These are phyloP conservation scores for Isichthys henryi DNA, from an alignment of 2,113 vertebrate genomes.

Conservation along the genomic window DNA sequence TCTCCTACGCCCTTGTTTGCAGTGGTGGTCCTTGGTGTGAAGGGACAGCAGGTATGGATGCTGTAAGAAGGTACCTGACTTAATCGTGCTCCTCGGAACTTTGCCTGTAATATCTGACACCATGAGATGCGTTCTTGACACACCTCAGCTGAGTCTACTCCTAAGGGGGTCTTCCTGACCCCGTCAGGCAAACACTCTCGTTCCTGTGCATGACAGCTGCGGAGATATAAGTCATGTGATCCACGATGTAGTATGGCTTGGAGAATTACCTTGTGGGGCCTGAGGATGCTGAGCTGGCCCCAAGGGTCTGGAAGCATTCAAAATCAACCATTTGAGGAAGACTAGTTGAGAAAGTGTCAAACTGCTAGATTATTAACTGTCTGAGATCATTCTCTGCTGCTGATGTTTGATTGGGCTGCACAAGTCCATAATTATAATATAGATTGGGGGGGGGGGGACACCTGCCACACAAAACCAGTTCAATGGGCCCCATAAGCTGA, in stretches of 20 bases:
- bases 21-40: neutral
- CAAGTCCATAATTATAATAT: neutral
- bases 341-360: neutral
- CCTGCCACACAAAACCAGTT: neutral
- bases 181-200: neutral
- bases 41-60: neutral
- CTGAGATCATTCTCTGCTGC: neutral
- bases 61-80: neutral
- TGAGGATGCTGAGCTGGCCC: neutral
- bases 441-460: too few relatives aligned
- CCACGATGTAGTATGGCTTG: neutral
- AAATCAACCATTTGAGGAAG: neutral
- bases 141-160: neutral
- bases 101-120: neutral
- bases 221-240: neutral
- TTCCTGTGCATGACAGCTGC: neutral
- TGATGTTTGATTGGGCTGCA: neutral
- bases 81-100: neutral
- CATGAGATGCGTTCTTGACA: neutral
- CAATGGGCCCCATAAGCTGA: neutral
- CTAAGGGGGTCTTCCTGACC: neutral
- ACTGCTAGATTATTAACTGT: neutral
- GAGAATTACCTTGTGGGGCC: neutral
- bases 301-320: neutral
- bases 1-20: neutral